A percentile compares a stretch with the other conserved stretches of the same genome.
phyloP scores from a whole-genome alignment of 2,888 invertebrate genomes.

The Abrostola tripartita region DNA sequence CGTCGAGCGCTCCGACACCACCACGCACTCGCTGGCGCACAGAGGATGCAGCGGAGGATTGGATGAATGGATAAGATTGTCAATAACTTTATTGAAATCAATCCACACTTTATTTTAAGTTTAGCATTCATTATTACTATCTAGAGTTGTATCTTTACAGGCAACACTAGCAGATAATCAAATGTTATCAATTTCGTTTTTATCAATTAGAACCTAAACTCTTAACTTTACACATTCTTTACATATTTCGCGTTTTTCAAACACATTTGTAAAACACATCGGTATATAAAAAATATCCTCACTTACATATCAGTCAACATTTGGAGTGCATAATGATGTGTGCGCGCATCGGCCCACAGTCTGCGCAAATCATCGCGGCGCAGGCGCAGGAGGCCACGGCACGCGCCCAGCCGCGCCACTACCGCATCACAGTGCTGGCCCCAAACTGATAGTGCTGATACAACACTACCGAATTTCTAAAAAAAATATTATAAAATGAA shows the following conservation, averaged over 20 bases:
- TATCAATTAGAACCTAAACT: too few species aligned
- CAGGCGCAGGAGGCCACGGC: slow-evolving; percentile 92
- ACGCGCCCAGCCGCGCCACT: slow-evolving; percentile 78
- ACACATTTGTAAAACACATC: too few species aligned
- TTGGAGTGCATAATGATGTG: slow-evolving; percentile 96
- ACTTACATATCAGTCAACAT: slow-evolving; percentile 96
- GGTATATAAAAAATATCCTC: slow-evolving; percentile 1
- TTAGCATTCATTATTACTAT: too few species aligned
- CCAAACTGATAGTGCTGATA: slow-evolving; percentile 75
- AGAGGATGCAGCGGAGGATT: too few species aligned
- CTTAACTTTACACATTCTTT: background rate
- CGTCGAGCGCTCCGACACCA: slow-evolving; percentile 76
- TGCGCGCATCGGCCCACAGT: slow-evolving; percentile 98
- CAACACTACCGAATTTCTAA: slow-evolving; percentile 81
- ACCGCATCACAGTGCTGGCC: slow-evolving; percentile 80
- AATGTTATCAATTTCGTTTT: too few species aligned
- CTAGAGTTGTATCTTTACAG: too few species aligned
- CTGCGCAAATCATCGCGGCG: slow-evolving; percentile 97
- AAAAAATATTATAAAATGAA: too few species aligned
- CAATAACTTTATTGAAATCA: too few species aligned
- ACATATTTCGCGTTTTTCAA: too few species aligned
- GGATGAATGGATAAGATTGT: too few species aligned
- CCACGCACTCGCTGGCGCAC: slow-evolving; percentile 76
- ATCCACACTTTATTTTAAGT: background rate
- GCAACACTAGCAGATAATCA: too few species aligned